A percentile compares a stretch with the other conserved stretches of the same genome.
Evolutionary conservation across 2,113 vertebrate genomes (phyloP).

Genomic region (Heterotis niloticus): DNA sequence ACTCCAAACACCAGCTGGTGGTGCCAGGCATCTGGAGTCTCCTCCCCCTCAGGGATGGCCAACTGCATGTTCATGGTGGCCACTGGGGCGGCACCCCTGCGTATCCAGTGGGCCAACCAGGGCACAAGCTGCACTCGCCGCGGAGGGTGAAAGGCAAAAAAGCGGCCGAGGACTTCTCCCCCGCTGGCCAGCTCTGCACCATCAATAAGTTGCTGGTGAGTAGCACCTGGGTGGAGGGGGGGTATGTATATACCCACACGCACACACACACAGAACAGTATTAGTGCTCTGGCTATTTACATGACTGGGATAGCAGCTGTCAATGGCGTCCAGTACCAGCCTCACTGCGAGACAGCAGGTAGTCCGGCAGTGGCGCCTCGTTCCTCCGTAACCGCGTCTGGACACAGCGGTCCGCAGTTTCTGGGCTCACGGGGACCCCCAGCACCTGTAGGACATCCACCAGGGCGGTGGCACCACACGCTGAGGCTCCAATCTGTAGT

Average conservation of each 20-base stretch:
- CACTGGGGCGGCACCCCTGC: slow-evolving; percentile 55
- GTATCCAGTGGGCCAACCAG: slow-evolving; percentile 67
- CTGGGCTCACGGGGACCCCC: slow-evolving; percentile 48
- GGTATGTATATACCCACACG: background rate
- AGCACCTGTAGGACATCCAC: slow-evolving; percentile 67
- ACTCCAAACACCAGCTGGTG: slow-evolving; percentile 71
- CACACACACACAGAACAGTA: background rate
- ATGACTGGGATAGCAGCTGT: background rate
- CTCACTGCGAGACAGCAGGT: slow-evolving; percentile 65
- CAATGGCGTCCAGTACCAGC: slow-evolving; percentile 48
- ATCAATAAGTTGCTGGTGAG: slow-evolving; percentile 62
- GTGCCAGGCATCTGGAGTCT: slow-evolving; percentile 72
- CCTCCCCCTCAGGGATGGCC: slow-evolving; percentile 57
- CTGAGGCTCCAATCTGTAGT: slow-evolving; percentile 63
- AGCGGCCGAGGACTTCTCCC: slow-evolving; percentile 53
- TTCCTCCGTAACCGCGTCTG: slow-evolving; percentile 59
- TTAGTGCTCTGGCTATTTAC: too few relatives aligned
- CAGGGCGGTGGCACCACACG: slow-evolving; percentile 67
- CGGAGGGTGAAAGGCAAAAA: slow-evolving; percentile 60
- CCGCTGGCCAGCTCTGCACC: slow-evolving; percentile 57
- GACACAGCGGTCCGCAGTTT: slow-evolving; percentile 56
- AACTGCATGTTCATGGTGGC: slow-evolving; percentile 75
- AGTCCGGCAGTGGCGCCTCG: slow-evolving; percentile 57
- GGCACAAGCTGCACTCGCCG: slow-evolving; percentile 51
- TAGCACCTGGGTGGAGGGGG: slow-evolving; percentile 55